phyloP scores from a whole-genome alignment of 2,113 vertebrate genomes.

The Hippoglossus stenolepis region DNA sequence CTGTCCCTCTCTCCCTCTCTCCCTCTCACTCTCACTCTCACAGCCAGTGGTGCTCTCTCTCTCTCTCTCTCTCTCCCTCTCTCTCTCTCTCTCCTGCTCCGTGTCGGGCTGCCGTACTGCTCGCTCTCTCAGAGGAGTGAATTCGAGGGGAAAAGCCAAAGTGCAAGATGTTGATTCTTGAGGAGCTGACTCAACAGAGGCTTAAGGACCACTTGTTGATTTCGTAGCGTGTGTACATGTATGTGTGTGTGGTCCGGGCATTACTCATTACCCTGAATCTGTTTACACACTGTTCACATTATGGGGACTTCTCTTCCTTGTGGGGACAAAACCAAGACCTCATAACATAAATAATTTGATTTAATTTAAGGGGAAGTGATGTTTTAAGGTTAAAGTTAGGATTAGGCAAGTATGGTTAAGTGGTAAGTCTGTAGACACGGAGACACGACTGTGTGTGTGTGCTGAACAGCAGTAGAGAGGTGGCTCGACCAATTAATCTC shows the following conservation, averaged over 20 bases:
- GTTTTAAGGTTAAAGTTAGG: too few relatives aligned
- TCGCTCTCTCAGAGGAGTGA: conserved; percentile 43
- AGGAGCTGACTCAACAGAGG: conserved; percentile 60
- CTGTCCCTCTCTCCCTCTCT: conserved; percentile 6
- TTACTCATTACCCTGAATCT: too few relatives aligned
- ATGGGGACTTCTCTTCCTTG: too few relatives aligned
- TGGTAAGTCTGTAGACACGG: too few relatives aligned
- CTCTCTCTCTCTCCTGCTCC: not conserved
- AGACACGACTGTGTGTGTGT: too few relatives aligned
- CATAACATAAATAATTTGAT: too few relatives aligned
- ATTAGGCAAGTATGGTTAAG: too few relatives aligned
- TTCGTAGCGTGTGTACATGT: not conserved
- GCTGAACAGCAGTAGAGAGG: too few relatives aligned
- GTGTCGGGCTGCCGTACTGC: conserved; percentile 37
- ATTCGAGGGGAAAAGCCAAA: conserved; percentile 50
- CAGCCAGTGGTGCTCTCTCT: not conserved
- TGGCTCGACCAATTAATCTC: conserved; percentile 53
- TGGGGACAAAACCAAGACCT: too few relatives aligned
- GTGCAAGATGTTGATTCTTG: conserved; percentile 46
- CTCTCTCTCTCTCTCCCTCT: not conserved
- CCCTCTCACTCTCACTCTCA: conserved; percentile 4
- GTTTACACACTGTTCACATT: too few relatives aligned
- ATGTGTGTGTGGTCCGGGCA: conserved; percentile 1
- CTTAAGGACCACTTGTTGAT: conserved; percentile 53
- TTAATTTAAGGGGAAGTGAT: too few relatives aligned